These are phyloP conservation scores for Acronicta alni DNA, from an alignment of 2,888 invertebrate genomes.

Conservation along the genomic window DNA sequence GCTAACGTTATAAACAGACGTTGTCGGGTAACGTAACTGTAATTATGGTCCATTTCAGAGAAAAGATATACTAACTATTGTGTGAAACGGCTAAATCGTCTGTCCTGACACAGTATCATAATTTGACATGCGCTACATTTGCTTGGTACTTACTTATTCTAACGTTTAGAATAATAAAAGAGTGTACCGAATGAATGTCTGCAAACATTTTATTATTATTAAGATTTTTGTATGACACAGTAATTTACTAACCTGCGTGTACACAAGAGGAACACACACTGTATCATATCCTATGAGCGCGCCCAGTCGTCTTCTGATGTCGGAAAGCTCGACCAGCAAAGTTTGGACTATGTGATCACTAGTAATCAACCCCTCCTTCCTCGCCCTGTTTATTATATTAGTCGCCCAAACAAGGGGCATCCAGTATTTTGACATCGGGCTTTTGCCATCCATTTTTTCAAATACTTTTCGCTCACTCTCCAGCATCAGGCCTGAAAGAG, in stretches of 20 bases:
- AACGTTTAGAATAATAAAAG: constrained; percentile 18
- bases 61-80: too few relatives aligned
- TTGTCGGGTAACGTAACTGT: too few relatives aligned
- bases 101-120: background rate
- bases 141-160: constrained; percentile 11
- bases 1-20: too few relatives aligned
- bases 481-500: constrained; percentile 94
- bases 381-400: constrained; percentile 96
- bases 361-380: constrained; percentile 94
- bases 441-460: constrained; percentile 96
- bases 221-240: constrained; percentile 10
- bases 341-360: constrained; percentile 98
- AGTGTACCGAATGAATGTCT: constrained; percentile 7
- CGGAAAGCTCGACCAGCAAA: constrained; percentile 95
- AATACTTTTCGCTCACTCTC: constrained; percentile 97
- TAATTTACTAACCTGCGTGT: constrained; percentile 93
- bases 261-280: constrained; percentile 97
- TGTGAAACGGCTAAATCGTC: too few relatives aligned
- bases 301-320: constrained; percentile 95
- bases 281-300: constrained; percentile 97
- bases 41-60: too few relatives aligned
- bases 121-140: background rate
- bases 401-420: constrained; percentile 98
- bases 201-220: constrained; percentile 7
- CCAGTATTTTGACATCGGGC: constrained; percentile 97